These are phyloP conservation scores for Notarius quadriscutis DNA, from an alignment of 2,113 vertebrate species.

Conservation along the genomic window DNA sequence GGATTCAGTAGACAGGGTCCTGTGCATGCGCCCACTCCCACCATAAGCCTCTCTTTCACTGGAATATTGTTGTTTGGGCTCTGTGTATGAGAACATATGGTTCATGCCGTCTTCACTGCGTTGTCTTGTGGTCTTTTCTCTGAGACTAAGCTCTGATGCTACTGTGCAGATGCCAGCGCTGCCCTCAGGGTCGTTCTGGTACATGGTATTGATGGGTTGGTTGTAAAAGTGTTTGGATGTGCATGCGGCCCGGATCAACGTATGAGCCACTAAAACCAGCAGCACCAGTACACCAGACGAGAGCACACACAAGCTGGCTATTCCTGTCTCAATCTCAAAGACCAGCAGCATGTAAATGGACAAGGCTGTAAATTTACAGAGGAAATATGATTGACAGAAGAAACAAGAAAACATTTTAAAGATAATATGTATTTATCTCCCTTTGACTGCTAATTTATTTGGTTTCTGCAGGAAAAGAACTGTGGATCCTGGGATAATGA, in stretches of 20 bases:
- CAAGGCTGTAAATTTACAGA: constrained; percentile 66
- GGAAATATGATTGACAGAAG: neutral
- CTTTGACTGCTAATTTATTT: constrained; percentile 11
- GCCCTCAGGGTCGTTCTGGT: constrained; percentile 72
- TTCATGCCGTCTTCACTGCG: constrained; percentile 72
- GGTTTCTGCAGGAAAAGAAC: constrained; percentile 66
- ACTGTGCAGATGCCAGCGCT: constrained; percentile 40
- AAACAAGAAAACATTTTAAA: neutral
- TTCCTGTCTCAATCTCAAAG: constrained; percentile 79
- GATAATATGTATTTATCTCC: constrained; percentile 7
- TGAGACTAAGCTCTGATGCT: constrained; percentile 65
- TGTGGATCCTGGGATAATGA: constrained; percentile 61
- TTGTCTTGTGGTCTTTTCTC: constrained; percentile 60
- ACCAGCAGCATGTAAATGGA: constrained; percentile 85
- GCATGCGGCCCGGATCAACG: constrained; percentile 70
- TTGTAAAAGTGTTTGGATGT: constrained; percentile 51
- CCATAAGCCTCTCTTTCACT: constrained; percentile 63
- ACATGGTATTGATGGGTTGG: constrained; percentile 67
- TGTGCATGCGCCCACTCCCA: constrained; percentile 63
- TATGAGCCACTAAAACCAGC: constrained; percentile 72
- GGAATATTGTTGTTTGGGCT: constrained; percentile 64
- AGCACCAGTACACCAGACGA: constrained; percentile 78
- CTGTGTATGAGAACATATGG: constrained; percentile 70
- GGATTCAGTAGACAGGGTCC: constrained; percentile 72
- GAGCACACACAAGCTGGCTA: constrained; percentile 79